Percentiles rank a stretch among this genome's conserved stretches.
Evolutionary conservation across 2,888 invertebrate species (phyloP).

Genomic region (Biston betularia): DNA sequence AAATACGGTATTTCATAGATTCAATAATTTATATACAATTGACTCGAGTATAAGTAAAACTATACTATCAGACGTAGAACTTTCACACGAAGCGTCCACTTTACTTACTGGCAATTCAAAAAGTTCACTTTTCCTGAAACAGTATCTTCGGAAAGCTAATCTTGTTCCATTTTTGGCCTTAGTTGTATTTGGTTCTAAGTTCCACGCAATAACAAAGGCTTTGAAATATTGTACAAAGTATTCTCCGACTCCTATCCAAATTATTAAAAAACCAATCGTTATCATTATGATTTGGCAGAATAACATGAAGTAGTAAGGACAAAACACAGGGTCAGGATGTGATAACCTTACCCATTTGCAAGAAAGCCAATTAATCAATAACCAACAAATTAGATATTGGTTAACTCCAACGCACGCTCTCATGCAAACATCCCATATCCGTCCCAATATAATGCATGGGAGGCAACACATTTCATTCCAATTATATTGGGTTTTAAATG

Average conservation of each 20-base stretch:
- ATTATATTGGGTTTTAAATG: conserved; percentile 55
- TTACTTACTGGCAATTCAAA: conserved; percentile 61
- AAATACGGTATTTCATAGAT: conserved; percentile 9
- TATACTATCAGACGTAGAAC: neutral
- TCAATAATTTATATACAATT: conserved; percentile 2
- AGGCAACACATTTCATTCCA: conserved; percentile 79
- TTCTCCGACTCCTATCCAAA: conserved; percentile 67
- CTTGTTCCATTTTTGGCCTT: conserved; percentile 42
- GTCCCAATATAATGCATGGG: conserved; percentile 68
- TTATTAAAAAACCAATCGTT: conserved; percentile 55
- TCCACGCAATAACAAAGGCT: conserved; percentile 40
- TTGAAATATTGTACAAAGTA: conserved; percentile 62
- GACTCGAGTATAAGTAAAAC: conserved; percentile 5
- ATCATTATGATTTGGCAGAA: conserved; percentile 73
- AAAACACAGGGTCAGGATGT: conserved; percentile 70
- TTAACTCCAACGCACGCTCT: conserved; percentile 71
- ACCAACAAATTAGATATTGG: conserved; percentile 73
- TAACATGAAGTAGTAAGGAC: conserved; percentile 76
- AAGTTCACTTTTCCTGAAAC: conserved; percentile 76
- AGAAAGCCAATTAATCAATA: conserved; percentile 73
- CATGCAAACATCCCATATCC: conserved; percentile 67
- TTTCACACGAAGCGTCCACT: conserved; percentile 3
- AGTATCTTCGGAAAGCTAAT: conserved; percentile 69
- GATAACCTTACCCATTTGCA: conserved; percentile 71
- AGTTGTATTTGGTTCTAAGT: neutral